These are phyloP conservation scores for Cricetomys ansorgei DNA, from an alignment of 2,113 vertebrate genomes.

Conservation along the genomic window DNA sequence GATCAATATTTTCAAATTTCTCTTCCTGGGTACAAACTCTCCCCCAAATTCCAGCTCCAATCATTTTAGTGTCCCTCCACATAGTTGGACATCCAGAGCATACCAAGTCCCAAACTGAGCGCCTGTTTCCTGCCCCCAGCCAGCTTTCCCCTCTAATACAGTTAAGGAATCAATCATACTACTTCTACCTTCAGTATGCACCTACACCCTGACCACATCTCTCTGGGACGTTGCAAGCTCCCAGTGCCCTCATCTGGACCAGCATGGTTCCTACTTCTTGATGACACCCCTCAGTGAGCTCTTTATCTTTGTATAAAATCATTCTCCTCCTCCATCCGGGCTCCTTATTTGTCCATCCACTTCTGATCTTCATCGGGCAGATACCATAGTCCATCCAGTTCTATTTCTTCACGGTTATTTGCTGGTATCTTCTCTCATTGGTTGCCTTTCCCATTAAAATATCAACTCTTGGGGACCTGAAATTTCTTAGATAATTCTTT, in stretches of 20 bases:
- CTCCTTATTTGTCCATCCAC: not conserved
- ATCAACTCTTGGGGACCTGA: not conserved
- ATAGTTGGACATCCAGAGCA: not conserved
- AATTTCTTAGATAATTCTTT: not conserved
- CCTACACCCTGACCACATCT: not conserved
- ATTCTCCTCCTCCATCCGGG: not conserved
- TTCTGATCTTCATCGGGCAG: fast-evolving
- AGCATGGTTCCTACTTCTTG: too few relatives aligned
- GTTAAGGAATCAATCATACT: too few relatives aligned
- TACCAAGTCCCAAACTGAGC: not conserved
- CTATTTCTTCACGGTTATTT: not conserved
- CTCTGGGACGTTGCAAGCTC: not conserved
- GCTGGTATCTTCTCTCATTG: not conserved
- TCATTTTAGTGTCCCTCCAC: not conserved
- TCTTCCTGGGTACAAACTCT: not conserved
- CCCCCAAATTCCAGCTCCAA: not conserved
- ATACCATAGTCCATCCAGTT: not conserved
- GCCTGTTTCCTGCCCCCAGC: not conserved
- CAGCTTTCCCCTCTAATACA: not conserved
- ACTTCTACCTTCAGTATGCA: not conserved
- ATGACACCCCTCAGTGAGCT: not conserved
- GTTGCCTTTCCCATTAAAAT: not conserved
- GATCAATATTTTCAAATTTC: not conserved
- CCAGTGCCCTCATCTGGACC: too few relatives aligned
- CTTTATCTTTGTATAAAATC: not conserved